These are phyloP conservation scores for Magallana nippona DNA, from an alignment of 2,888 invertebrate species.

Conservation along the genomic window DNA sequence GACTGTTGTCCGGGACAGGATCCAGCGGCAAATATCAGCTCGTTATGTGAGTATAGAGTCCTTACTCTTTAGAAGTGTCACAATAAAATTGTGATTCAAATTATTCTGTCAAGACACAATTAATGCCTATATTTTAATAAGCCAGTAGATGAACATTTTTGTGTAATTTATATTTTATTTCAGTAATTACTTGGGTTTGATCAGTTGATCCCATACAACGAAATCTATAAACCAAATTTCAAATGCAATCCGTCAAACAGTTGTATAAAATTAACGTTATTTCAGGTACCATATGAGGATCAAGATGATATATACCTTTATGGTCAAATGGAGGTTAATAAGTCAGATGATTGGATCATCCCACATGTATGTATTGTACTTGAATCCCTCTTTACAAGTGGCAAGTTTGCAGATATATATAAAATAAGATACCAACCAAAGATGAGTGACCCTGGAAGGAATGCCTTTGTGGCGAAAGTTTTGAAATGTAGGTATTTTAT, in stretches of 20 bases:
- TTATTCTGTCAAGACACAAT: no score
- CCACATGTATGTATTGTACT: slow-evolving; percentile 46
- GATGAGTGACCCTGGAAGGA: slow-evolving; percentile 26
- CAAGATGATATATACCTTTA: slow-evolving; percentile 58
- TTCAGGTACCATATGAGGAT: not conserved
- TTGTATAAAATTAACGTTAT: no score
- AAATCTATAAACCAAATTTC: not conserved
- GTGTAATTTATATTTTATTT: no score
- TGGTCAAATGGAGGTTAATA: slow-evolving; percentile 48
- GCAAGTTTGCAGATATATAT: slow-evolving; percentile 58
- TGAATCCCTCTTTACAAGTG: slow-evolving; percentile 49
- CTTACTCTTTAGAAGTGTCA: no score
- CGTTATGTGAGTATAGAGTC: no score
- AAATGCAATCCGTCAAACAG: not conserved
- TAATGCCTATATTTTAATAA: no score
- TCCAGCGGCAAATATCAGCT: not conserved
- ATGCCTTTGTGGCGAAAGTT: slow-evolving; percentile 54
- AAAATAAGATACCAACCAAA: slow-evolving; percentile 47
- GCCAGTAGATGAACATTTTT: no score
- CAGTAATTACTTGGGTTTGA: no score
- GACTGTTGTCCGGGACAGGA: not conserved
- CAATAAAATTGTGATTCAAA: no score
- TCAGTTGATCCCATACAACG: not conserved
- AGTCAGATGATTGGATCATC: slow-evolving; percentile 49
- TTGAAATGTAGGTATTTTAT: slow-evolving; percentile 51